Base-by-base conservation (phyloP, 2,113 vertebrate genomes). In the Caracal caracal region DNA sequence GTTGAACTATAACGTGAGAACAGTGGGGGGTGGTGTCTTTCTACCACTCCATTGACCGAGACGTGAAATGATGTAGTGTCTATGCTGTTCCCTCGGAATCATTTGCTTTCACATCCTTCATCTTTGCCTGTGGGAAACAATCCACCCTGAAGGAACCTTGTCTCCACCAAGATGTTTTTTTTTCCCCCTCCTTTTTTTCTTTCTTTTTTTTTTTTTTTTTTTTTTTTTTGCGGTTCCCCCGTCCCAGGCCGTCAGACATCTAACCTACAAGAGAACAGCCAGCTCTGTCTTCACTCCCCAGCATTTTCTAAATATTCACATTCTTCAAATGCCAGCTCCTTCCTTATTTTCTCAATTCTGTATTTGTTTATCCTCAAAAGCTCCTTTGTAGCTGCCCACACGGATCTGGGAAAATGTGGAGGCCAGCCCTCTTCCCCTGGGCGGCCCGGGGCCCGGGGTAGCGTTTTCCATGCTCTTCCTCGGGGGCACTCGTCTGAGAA, bases 331-430 rank as follows among this genome's bases (percentile, higher is more conserved):
- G 98, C 99, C 99, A 98, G 93, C 98, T 92, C 99, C 99, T 99
- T 99, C 99, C 99, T 99, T 99, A 99, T 99, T 99, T 99, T 99
- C 99, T 99, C 99, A 99, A 99, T 99, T 99, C 99, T 98, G 98
- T 98, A 98, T 99, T 99, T 99, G 99, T 99, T 99, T 99, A 99
- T 98, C 98, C 99, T 99, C 99, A 99, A 99, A 99, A 99, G 99
- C 97, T 98, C 98, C 98, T 99, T 99, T 99, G 99, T 99, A 84
- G 95, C 98, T 98, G 97, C 99, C 99, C 98, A 99, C 99, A 98
- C 87, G 97, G 97, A 98, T 98, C 98, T 98, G 98, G 98, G 98
- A 98, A 99, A 98, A 98, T 97, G 97, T 99, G 98, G 98, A 98
- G 98, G 97, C 97, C 90, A 66, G 97, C 95, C 95, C 95, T 97